A percentile compares a stretch with the other conserved stretches of the same genome.
phyloP scores from a whole-genome alignment of 1,140 invertebrate species.

The Scaptodrosophila lebanonensis region DNA sequence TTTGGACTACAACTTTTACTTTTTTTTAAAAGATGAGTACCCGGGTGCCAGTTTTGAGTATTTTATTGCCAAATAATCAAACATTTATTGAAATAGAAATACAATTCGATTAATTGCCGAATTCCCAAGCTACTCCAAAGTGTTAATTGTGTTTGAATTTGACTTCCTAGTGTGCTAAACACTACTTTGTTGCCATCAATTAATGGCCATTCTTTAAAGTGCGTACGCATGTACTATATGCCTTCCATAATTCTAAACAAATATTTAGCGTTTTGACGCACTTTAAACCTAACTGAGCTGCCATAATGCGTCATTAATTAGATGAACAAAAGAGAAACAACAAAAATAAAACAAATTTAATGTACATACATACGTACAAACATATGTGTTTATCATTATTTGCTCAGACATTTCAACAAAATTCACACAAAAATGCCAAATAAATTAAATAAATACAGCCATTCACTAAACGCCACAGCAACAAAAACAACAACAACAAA shows the following conservation, averaged over 20 bases:
- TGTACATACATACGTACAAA: slow-evolving; percentile 22
- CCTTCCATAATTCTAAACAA: slow-evolving; percentile 28
- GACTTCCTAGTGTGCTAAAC: slow-evolving; percentile 13
- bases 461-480: slow-evolving; percentile 48
- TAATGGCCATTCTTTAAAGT: too few species aligned
- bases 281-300: slow-evolving; percentile 36
- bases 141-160: slow-evolving; percentile 3
- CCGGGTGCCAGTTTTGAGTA: too few species aligned
- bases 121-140: too few species aligned
- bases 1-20: too few species aligned
- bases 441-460: slow-evolving; percentile 66
- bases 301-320: slow-evolving; percentile 67
- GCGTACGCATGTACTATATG: too few species aligned
- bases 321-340: too few species aligned
- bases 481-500: slow-evolving; percentile 30
- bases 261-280: slow-evolving; percentile 44
- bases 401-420: slow-evolving; percentile 20
- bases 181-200: too few species aligned
- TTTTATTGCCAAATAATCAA: too few species aligned
- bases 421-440: slow-evolving; percentile 47
- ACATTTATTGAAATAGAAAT: too few species aligned
- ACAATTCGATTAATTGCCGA: too few species aligned
- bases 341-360: slow-evolving; percentile 44
- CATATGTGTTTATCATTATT: slow-evolving; percentile 27
- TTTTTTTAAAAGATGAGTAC: too few species aligned